phyloP scores from a whole-genome alignment of 2,797 vertebrate genomes.

The Cyprinella venusta region DNA sequence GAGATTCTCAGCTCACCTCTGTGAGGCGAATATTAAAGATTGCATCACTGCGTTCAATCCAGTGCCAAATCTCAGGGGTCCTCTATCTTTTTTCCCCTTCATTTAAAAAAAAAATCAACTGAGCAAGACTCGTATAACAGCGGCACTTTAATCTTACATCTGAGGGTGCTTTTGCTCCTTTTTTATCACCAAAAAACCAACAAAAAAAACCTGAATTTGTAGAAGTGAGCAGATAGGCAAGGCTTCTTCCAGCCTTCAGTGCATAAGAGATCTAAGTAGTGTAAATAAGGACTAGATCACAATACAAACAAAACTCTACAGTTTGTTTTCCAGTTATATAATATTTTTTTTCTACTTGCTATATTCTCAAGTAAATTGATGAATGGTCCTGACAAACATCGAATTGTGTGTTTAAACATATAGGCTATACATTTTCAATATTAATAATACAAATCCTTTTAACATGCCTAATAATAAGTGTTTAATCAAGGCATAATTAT shows the following conservation, averaged over 20 bases:
- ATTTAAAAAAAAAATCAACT: slow-evolving; percentile 27
- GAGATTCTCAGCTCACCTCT: background rate
- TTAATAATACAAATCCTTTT: background rate
- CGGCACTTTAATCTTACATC: slow-evolving; percentile 45
- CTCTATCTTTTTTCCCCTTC: slow-evolving; percentile 4
- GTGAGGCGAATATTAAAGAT: slow-evolving; percentile 47
- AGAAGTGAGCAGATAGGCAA: slow-evolving; percentile 39
- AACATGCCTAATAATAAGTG: background rate
- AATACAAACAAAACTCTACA: background rate
- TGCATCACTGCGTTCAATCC: slow-evolving; percentile 35
- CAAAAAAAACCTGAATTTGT: slow-evolving; percentile 35
- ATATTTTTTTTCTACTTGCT: too few species aligned
- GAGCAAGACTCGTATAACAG: slow-evolving; percentile 30
- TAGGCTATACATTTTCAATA: too few species aligned
- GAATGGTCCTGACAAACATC: background rate
- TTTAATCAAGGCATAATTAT: background rate
- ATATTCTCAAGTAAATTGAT: background rate
- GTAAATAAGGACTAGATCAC: slow-evolving; percentile 36
- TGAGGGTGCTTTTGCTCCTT: slow-evolving; percentile 28
- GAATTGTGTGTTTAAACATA: background rate
- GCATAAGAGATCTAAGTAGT: slow-evolving; percentile 47
- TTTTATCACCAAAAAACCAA: background rate
- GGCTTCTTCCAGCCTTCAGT: slow-evolving; percentile 28
- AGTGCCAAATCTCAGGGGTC: slow-evolving; percentile 37
- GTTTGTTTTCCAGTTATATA: slow-evolving; percentile 51